These are phyloP conservation scores for Euglossa dilemma DNA, from an alignment of 1,140 invertebrate species.

Conservation along the genomic window DNA sequence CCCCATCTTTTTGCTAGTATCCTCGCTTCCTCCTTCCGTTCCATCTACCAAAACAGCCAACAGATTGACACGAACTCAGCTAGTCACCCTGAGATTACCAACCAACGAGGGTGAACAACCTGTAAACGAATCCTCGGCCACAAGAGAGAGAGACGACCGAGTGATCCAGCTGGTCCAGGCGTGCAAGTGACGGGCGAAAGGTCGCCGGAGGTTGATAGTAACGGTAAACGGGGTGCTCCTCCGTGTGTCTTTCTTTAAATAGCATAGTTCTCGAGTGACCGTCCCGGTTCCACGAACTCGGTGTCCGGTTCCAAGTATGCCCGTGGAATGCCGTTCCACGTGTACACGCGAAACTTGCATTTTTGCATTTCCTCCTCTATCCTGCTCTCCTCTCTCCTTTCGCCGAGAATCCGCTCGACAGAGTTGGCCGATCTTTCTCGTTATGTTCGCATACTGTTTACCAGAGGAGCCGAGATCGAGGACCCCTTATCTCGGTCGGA, in stretches of 20 bases:
- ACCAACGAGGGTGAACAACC: no score
- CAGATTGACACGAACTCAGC: no score
- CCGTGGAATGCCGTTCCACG: constrained; percentile 45
- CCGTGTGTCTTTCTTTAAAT: constrained; percentile 67
- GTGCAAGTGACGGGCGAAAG: constrained; percentile 53
- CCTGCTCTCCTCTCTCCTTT: background rate
- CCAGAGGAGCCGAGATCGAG: constrained; percentile 43
- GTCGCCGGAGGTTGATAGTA: constrained; percentile 63
- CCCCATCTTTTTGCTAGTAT: no score
- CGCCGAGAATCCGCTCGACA: no score
- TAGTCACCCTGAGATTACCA: no score
- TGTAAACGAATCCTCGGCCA: background rate
- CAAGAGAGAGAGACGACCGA: background rate
- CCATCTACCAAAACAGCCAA: no score
- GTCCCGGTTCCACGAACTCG: constrained; percentile 66
- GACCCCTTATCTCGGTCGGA: constrained; percentile 48
- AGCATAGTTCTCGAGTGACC: constrained; percentile 65
- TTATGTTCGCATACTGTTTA: constrained; percentile 39
- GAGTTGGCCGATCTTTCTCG: constrained; percentile 26
- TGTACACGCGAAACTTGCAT: constrained; percentile 47
- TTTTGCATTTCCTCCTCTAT: constrained; percentile 49
- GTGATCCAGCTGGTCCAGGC: background rate
- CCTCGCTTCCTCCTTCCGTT: no score
- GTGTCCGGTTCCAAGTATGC: constrained; percentile 68
- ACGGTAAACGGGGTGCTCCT: constrained; percentile 51